Evolutionary conservation across 2,797 vertebrate species (phyloP), one percentile per base, ranked within the genome.

Genomic region (Florisuga fusca): DNA sequence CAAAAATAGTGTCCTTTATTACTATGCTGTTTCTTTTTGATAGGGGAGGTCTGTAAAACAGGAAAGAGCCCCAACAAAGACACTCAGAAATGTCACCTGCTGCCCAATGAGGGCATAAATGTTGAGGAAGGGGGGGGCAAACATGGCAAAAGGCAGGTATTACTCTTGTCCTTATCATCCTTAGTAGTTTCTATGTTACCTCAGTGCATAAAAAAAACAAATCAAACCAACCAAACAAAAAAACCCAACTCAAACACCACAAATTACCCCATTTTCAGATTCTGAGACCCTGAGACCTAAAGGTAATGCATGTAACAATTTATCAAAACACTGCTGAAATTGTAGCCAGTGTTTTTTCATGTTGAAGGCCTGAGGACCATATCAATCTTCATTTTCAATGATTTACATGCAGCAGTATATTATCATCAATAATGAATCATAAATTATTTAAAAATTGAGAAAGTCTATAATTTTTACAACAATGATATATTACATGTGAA

Each of bases 21-120:
- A 89, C 79, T 84, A 53, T 68, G 59, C 89, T 89, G 92, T 95
- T 96, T 92, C 82, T 85, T 62, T 93, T 92, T 96, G 97, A 94
- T 94, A 96, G 94, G 57, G 59, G 88, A 97, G 93, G 96, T 95
- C 93, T 96, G 84, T 84, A 95, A 94, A 96, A 92, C 66, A 80
- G 69, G 45, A 61, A 88, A 90, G 71, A 77, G 90, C 61, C 87
- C 75, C 80, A 76, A 77, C 27, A 72, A 88, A 86, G 67, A 66
- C 62, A 64, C 73, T 77, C 79, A 83, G 90, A 93, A 84, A 76
- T 36, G 83, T 75, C 91, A 80, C 48, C 73, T 76, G 82, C 34
- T 27, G 25, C 95, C 53, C 86, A 85, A 2, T 1, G 14, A 16
- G 33, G 48, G 41, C 69, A 29, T 58, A 69, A 63, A 53, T 7